phyloP scores from a whole-genome alignment of 1,140 invertebrate genomes.

The Drosophila mojavensis region DNA sequence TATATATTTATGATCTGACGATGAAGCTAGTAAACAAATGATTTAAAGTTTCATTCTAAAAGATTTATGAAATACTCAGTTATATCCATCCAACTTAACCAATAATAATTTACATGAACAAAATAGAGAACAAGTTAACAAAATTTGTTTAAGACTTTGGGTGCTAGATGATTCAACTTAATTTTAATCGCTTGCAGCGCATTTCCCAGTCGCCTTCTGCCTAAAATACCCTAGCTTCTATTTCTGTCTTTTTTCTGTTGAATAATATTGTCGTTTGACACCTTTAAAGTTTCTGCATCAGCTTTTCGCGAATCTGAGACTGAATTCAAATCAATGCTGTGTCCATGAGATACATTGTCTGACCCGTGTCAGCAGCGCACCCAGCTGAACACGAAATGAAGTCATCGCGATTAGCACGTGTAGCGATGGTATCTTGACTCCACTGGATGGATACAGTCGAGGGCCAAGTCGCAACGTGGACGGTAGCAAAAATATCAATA shows the following conservation, averaged over 20 bases:
- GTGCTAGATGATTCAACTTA: too few species aligned
- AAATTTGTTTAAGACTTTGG: too few species aligned
- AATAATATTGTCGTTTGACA: conserved; percentile 56
- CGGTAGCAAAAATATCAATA: conserved; percentile 42
- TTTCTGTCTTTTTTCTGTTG: background rate
- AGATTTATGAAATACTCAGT: too few species aligned
- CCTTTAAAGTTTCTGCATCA: conserved; percentile 32
- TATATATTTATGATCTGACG: too few species aligned
- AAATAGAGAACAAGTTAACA: too few species aligned
- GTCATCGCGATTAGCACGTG: conserved; percentile 71
- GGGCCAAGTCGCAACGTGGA: conserved; percentile 5
- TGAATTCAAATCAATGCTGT: conserved; percentile 45
- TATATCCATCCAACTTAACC: too few species aligned
- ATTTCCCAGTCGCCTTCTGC: conserved; percentile 23
- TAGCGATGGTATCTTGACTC: conserved; percentile 47
- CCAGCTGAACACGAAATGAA: conserved; percentile 62
- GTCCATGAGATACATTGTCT: conserved; percentile 50
- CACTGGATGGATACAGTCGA: conserved; percentile 46
- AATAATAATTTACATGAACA: too few species aligned
- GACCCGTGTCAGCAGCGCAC: conserved; percentile 58
- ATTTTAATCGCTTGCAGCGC: background rate
- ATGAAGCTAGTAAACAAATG: too few species aligned
- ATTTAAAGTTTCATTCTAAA: too few species aligned
- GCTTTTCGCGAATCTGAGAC: conserved; percentile 22
- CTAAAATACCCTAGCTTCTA: background rate